A percentile compares a stretch with the other conserved stretches of the same genome.
Evolutionary conservation across 2,113 vertebrate genomes (phyloP).

Genomic region (Amphiprion ocellaris): DNA sequence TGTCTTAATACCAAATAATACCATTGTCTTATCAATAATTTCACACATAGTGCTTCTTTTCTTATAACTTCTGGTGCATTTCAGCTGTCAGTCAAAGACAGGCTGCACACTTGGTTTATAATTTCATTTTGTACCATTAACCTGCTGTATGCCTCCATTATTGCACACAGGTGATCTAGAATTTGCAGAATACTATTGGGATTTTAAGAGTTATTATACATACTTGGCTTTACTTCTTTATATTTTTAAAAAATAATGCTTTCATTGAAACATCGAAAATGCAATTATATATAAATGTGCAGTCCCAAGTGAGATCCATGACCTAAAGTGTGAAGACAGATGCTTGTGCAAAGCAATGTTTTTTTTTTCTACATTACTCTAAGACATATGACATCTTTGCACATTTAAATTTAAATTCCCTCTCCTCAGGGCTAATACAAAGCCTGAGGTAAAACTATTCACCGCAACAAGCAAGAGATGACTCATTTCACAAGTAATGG

Average conservation of each 20-base stretch:
- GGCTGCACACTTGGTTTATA: constrained; percentile 24
- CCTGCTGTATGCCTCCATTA: not conserved
- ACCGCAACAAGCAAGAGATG: constrained; percentile 51
- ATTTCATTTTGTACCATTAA: constrained; percentile 34
- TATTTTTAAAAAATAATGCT: not conserved
- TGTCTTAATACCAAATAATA: constrained; percentile 49
- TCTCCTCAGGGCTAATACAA: constrained; percentile 55
- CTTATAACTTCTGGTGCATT: constrained; percentile 40
- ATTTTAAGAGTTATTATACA: constrained; percentile 13
- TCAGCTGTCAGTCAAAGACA: constrained; percentile 56
- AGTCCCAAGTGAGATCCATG: constrained; percentile 2
- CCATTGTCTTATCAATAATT: constrained; percentile 64
- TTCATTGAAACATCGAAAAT: constrained; percentile 9
- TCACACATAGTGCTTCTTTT: constrained; percentile 45
- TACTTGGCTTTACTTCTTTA: not conserved
- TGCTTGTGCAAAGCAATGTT: constrained; percentile 20
- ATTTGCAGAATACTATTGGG: not conserved
- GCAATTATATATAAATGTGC: not conserved
- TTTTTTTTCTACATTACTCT: constrained; percentile 55
- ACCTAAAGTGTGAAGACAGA: constrained; percentile 18
- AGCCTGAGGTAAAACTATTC: constrained; percentile 45
- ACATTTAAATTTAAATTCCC: constrained; percentile 46
- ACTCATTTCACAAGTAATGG: constrained; percentile 65
- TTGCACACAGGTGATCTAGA: not conserved
- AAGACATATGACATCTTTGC: constrained; percentile 48